phyloP scores from a whole-genome alignment of 2,113 vertebrate species.

The Mobula hypostoma region DNA sequence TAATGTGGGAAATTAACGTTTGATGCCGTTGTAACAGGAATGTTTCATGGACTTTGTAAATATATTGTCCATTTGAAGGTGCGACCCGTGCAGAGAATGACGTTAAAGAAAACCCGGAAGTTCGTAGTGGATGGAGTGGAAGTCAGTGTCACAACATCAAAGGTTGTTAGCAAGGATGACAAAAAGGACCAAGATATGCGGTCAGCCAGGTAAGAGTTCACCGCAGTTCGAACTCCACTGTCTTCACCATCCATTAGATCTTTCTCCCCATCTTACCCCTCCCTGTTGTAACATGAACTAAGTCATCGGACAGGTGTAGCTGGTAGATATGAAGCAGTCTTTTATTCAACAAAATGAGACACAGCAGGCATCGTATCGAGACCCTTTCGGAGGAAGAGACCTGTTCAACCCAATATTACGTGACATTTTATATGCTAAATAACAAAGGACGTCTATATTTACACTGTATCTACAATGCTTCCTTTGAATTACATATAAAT shows the following conservation, averaged over 20 bases:
- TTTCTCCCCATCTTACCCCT: neutral
- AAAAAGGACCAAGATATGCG: constrained; percentile 47
- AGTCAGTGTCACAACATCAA: constrained; percentile 51
- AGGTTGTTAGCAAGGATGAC: constrained; percentile 44
- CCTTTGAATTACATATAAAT: too few relatives aligned
- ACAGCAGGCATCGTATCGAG: too few relatives aligned
- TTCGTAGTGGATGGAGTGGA: constrained; percentile 58
- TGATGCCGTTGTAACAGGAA: neutral
- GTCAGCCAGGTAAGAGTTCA: constrained; percentile 47
- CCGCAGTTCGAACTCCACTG: neutral
- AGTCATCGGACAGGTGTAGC: too few relatives aligned
- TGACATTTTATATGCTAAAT: too few relatives aligned
- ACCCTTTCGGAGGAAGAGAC: too few relatives aligned
- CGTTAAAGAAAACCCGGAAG: constrained; percentile 47
- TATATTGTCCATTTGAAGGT: constrained; percentile 39
- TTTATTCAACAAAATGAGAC: too few relatives aligned
- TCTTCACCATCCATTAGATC: neutral
- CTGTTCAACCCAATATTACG: too few relatives aligned
- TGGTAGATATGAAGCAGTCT: too few relatives aligned
- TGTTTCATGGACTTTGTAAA: neutral
- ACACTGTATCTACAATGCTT: too few relatives aligned
- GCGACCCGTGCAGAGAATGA: constrained; percentile 42
- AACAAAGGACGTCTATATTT: too few relatives aligned
- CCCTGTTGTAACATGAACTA: too few relatives aligned
- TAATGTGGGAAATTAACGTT: too few relatives aligned